Evolutionary conservation across 2,797 vertebrate genomes (phyloP).

Genomic region (Platalea minor): DNA sequence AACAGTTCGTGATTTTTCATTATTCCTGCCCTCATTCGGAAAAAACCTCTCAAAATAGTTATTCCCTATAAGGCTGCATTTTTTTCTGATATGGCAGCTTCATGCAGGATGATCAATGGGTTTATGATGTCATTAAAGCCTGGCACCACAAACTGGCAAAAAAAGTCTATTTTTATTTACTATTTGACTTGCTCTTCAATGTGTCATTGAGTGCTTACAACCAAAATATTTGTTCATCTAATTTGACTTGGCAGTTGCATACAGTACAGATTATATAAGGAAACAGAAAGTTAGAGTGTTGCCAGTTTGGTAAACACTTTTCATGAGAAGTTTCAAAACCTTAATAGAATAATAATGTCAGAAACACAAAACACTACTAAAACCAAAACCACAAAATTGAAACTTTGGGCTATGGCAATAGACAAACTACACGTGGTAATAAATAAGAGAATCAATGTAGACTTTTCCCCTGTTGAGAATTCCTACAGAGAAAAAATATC

Average conservation of each 20-base stretch:
- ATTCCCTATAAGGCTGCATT: neutral
- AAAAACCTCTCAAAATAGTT: neutral
- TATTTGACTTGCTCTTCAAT: neutral
- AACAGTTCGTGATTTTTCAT: neutral
- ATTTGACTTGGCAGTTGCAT: neutral
- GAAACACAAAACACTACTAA: neutral
- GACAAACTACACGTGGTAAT: neutral
- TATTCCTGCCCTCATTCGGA: neutral
- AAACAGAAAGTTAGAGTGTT: neutral
- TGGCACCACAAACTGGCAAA: neutral
- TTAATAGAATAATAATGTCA: neutral
- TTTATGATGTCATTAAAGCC: neutral
- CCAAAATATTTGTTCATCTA: conserved; percentile 4
- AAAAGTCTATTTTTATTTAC: neutral
- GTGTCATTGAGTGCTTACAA: neutral
- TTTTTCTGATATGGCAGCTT: neutral
- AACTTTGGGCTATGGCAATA: neutral
- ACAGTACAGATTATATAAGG: neutral
- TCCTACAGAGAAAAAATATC: neutral
- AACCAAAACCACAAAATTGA: neutral
- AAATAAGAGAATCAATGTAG: neutral
- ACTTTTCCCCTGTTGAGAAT: neutral
- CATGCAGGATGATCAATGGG: neutral
- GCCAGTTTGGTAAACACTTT: neutral
- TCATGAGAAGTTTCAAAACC: neutral